These are phyloP conservation scores for Zosterops hypoxanthus DNA, from an alignment of 2,113 vertebrate genomes.

Conservation along the genomic window DNA sequence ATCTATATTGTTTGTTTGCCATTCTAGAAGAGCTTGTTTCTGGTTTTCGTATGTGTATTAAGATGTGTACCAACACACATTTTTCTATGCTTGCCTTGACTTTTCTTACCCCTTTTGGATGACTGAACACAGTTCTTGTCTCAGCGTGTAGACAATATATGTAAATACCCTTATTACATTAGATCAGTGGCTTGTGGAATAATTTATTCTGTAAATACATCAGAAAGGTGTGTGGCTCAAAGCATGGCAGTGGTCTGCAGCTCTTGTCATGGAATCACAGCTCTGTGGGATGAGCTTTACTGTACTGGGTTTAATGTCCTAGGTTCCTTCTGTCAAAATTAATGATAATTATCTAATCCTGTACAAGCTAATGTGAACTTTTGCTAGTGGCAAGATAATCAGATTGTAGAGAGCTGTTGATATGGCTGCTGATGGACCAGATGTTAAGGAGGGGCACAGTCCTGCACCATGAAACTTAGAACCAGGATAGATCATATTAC, in stretches of 20 bases:
- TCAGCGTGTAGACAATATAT: background rate
- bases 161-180: background rate
- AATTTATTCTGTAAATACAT: background rate
- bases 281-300: background rate
- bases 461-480: background rate
- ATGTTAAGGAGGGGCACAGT: background rate
- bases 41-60: fast-evolving
- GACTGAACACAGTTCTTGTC: slow-evolving; percentile 20
- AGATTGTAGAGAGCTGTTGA: background rate
- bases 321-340: background rate
- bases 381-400: background rate
- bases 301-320: background rate
- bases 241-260: background rate
- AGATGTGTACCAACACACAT: background rate
- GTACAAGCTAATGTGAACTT: background rate
- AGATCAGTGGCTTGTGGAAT: background rate
- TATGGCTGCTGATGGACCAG: background rate
- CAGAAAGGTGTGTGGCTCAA: background rate
- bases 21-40: background rate
- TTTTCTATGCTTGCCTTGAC: background rate
- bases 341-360: background rate
- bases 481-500: background rate
- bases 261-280: background rate
- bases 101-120: slow-evolving; percentile 49
- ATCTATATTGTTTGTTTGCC: background rate